Base-by-base conservation (phyloP, 2,888 invertebrate species). In the Tachina lurida region DNA sequence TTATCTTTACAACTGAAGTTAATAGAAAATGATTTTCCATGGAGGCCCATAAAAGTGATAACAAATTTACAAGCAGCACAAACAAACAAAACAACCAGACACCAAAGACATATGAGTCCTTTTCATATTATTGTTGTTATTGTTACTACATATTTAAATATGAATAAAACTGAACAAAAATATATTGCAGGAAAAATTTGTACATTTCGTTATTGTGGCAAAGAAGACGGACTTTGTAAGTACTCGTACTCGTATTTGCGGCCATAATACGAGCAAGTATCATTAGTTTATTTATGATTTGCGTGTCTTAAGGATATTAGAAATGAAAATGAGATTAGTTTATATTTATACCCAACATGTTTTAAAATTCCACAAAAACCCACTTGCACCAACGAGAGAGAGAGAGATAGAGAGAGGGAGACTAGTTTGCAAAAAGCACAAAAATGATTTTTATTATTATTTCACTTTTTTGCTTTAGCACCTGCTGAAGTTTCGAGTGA, bases 291-390 rank as follows among this genome's bases (percentile, higher is more conserved):
- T 88, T 87, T 88, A 87, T 87, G 84, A 83, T 84, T 87, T 81
- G 88, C 88, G 87, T 88, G 88, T 87, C 81, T 85, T 68, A 84
- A 80, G 84, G 84, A 87, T 87, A 87, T 88, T 88, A 87, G 78
- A 79, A 82, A 54, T 73, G 56, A 85, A 86, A 86, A 86, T 86
- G 79, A 82, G 85, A 87, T 87, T 87, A 85, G 76, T 85, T 84
- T 86, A 78, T 67, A 78, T 78, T 74, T 80, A 74, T 74, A 39
- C 8, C 45, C 45, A 45, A 39, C 71, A 63, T 71, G 70, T 54
- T 68, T 68, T 39, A 62, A 74, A 62, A 52, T 49, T 41, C 13
- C 62, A 19, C 62, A 49, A 62, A 77, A 49, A 68, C 19, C 49
- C 49, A 31, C 31, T 17, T 43, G 43, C 43, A 52, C 3, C 62